Evolutionary conservation across 2,888 invertebrate species (phyloP).

Genomic region (Dichetophora obliterata): DNA sequence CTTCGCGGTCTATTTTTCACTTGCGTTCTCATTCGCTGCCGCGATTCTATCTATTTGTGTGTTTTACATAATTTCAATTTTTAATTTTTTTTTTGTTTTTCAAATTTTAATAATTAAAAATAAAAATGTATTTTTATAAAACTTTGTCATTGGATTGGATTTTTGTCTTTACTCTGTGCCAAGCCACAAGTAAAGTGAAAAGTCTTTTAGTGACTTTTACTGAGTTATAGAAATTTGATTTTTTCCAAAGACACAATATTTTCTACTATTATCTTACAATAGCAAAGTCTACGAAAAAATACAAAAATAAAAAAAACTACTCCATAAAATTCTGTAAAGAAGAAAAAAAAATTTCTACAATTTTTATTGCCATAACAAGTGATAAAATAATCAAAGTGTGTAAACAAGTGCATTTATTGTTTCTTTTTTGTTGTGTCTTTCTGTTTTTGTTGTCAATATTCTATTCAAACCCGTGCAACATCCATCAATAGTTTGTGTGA

Average conservation of each 20-base stretch:
- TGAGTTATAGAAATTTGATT: no score
- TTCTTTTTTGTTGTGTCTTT: background rate
- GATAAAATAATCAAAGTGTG: slow-evolving; percentile 24
- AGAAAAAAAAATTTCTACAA: background rate
- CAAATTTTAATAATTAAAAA: slow-evolving; percentile 37
- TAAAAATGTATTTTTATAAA: slow-evolving; percentile 61
- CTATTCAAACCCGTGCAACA: background rate
- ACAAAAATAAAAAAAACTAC: no score
- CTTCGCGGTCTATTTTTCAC: background rate
- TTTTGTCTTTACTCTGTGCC: slow-evolving; percentile 48
- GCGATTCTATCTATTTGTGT: background rate
- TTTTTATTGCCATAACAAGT: slow-evolving; percentile 25
- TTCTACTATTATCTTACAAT: background rate
- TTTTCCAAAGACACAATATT: background rate
- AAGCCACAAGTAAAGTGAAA: background rate
- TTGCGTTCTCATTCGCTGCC: background rate
- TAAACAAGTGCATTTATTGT: slow-evolving; percentile 18
- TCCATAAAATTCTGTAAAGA: no score
- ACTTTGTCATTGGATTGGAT: slow-evolving; percentile 65
- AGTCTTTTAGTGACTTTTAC: background rate
- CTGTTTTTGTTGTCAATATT: slow-evolving; percentile 2
- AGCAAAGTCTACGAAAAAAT: no score
- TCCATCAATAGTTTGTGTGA: background rate
- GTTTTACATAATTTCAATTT: background rate
- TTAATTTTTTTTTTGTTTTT: background rate